A percentile compares a stretch with the other conserved stretches of the same genome.
Conservation (phyloP, 1,140 invertebrate species). For the Drosophila ficusphila region DNA sequence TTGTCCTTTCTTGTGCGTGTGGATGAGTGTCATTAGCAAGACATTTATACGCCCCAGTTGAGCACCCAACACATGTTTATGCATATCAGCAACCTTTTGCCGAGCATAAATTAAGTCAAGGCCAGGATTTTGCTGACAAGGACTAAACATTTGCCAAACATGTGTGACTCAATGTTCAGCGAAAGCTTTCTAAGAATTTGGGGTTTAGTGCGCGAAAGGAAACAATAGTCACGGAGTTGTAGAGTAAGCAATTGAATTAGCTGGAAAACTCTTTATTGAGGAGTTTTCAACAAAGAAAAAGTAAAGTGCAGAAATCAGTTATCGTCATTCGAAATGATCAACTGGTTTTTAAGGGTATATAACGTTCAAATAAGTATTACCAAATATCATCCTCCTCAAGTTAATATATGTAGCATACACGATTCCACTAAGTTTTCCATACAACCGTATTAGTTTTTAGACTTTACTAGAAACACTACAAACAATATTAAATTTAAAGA, state of each 20-base stretch:
- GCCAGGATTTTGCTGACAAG: slow-evolving; percentile 46
- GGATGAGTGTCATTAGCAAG: slow-evolving; percentile 52
- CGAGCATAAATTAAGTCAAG: slow-evolving; percentile 56
- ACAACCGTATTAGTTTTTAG: no score
- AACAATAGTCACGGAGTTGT: not conserved
- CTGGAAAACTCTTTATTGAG: not conserved
- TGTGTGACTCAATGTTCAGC: slow-evolving; percentile 35
- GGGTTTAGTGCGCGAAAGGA: not conserved
- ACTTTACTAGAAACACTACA: no score
- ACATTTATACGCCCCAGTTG: slow-evolving; percentile 52
- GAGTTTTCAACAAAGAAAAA: no score
- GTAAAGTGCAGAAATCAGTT: no score
- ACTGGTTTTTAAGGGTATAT: no score
- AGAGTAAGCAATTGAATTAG: not conserved
- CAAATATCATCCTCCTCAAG: no score
- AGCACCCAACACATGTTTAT: slow-evolving; percentile 41
- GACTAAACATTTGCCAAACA: slow-evolving; percentile 46
- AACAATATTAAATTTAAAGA: no score
- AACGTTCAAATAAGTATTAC: no score
- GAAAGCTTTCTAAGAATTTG: slow-evolving; percentile 6
- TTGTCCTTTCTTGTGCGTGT: slow-evolving; percentile 21
- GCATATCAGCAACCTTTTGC: slow-evolving; percentile 46
- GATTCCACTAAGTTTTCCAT: no score
- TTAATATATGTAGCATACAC: no score
- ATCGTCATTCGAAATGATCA: no score